Evolutionary conservation across 2,113 vertebrate genomes (phyloP).

Genomic region (Pterocles burchelli): DNA sequence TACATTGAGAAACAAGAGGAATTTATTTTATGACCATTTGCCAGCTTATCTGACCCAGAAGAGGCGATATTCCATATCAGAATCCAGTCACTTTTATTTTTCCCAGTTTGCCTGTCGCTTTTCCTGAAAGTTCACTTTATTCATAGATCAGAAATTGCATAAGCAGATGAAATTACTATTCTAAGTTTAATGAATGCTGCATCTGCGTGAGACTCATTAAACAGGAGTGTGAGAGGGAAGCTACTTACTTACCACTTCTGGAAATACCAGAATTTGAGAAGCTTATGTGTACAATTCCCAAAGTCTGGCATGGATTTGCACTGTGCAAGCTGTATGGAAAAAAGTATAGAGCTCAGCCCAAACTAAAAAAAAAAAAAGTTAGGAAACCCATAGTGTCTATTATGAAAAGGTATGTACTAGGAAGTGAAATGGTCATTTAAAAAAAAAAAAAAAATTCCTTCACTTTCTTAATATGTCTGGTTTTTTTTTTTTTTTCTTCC

Average conservation of each 20-base stretch:
- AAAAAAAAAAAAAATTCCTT: not conserved
- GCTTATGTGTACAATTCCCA: not conserved
- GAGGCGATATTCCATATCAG: not conserved
- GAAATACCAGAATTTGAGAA: not conserved
- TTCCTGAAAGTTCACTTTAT: not conserved
- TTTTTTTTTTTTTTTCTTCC: not conserved
- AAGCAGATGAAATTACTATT: constrained; percentile 7
- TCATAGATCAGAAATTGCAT: not conserved
- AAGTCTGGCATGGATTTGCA: not conserved
- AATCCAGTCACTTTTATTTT: not conserved
- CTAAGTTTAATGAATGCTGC: not conserved
- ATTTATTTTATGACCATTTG: not conserved
- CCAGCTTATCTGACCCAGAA: not conserved
- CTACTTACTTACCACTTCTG: not conserved
- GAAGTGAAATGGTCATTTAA: not conserved
- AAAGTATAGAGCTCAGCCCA: not conserved
- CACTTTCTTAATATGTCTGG: not conserved
- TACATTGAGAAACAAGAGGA: not conserved
- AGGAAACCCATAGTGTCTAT: not conserved
- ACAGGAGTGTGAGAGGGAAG: not conserved
- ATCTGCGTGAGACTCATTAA: not conserved
- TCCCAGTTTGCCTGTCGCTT: not conserved
- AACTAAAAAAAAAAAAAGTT: not conserved
- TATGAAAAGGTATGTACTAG: not conserved
- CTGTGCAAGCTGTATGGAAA: not conserved